These are phyloP conservation scores for Natrix natrix DNA, from an alignment of 2,797 vertebrate genomes.

Conservation along the genomic window DNA sequence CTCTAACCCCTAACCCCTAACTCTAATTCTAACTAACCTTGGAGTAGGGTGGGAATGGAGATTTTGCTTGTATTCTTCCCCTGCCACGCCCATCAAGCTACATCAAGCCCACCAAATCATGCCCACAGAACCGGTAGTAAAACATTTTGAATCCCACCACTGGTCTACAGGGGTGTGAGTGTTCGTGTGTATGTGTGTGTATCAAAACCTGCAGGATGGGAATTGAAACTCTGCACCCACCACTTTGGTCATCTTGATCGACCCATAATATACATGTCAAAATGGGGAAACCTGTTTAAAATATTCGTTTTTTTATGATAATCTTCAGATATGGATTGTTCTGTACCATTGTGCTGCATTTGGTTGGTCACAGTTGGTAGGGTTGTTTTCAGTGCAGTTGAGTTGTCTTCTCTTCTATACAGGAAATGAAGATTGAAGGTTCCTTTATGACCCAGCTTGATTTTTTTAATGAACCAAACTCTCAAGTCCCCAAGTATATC, in stretches of 20 bases:
- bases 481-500: not conserved
- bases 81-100: too few species aligned
- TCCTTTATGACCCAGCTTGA: not conserved
- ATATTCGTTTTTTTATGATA: not conserved
- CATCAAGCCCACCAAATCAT: too few species aligned
- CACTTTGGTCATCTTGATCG: not conserved
- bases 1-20: too few species aligned
- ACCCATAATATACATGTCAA: too few species aligned
- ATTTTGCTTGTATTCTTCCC: too few species aligned
- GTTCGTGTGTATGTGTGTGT: too few species aligned
- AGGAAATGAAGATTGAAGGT: not conserved
- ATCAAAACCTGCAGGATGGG: not conserved
- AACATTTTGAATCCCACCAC: too few species aligned
- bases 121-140: too few species aligned
- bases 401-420: not conserved
- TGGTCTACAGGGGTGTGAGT: too few species aligned
- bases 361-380: not conserved
- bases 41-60: too few species aligned
- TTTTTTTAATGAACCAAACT: not conserved
- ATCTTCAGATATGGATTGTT: not conserved
- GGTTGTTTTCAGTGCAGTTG: not conserved
- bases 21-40: too few species aligned
- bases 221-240: not conserved
- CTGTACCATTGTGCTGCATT: not conserved
- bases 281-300: not conserved